Conservation (phyloP, 2,888 invertebrate genomes). For the Leptinotarsa peninsularis region DNA sequence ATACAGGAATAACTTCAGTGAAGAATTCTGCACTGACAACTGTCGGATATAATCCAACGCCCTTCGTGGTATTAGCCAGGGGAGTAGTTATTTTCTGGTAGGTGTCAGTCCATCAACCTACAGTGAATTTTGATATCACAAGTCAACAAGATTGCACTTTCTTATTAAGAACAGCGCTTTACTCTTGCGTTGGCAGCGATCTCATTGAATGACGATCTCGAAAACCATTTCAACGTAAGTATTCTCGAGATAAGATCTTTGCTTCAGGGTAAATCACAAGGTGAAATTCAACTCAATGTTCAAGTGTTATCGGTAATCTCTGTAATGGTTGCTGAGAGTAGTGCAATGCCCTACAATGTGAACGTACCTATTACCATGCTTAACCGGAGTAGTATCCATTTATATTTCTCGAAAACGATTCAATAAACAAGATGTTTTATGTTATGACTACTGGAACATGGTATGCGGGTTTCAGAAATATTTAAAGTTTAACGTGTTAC, state of each 20-base stretch:
- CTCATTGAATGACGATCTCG: background rate
- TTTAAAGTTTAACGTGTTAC: too few species aligned
- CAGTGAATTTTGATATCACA: background rate
- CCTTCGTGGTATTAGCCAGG: too few species aligned
- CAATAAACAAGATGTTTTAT: background rate
- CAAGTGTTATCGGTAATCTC: slow-evolving; percentile 11
- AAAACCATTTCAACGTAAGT: background rate
- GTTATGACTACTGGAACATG: background rate
- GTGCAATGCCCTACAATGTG: slow-evolving; percentile 5
- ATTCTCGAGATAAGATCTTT: slow-evolving; percentile 11
- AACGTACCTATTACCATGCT: background rate
- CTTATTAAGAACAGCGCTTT: background rate
- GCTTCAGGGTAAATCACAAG: slow-evolving; percentile 3
- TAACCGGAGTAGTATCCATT: background rate
- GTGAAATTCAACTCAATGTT: slow-evolving; percentile 7
- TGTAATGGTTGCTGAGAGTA: slow-evolving; percentile 6
- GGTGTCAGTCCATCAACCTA: too few species aligned
- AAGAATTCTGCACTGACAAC: too few species aligned
- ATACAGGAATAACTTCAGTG: too few species aligned
- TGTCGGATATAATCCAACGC: too few species aligned
- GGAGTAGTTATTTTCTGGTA: too few species aligned
- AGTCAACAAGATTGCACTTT: background rate
- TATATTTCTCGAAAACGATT: background rate
- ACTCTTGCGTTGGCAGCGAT: background rate
- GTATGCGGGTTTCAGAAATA: too few species aligned